These are phyloP conservation scores for Pristionchus pacificus DNA, from an alignment of 1,140 invertebrate genomes.

Conservation along the genomic window DNA sequence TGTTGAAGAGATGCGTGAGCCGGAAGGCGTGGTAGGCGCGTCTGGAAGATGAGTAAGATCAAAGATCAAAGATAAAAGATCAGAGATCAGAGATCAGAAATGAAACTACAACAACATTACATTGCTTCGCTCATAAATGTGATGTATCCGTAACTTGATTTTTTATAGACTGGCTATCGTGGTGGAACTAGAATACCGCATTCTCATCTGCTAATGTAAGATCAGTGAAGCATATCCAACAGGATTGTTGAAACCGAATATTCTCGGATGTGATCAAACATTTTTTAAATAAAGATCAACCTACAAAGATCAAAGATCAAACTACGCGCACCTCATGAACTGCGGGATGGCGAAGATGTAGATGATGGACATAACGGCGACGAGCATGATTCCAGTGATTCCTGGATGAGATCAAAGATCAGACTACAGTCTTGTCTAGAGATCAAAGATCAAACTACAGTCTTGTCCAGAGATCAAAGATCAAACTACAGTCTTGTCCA, in stretches of 20 bases:
- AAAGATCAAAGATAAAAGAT: neutral
- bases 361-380: slow-evolving; percentile 80
- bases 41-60: slow-evolving; percentile 5
- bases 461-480: too few species aligned
- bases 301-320: slow-evolving; percentile 27
- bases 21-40: slow-evolving; percentile 84
- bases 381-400: slow-evolving; percentile 86
- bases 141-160: neutral
- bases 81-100: too few species aligned
- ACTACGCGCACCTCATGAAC: slow-evolving; percentile 77
- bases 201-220: too few species aligned
- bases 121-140: too few species aligned
- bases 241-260: too few species aligned
- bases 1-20: slow-evolving; percentile 89
- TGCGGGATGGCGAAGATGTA: slow-evolving; percentile 93
- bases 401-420: neutral
- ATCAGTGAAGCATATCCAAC: too few species aligned
- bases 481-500: too few species aligned
- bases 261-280: too few species aligned
- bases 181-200: neutral
- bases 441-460: too few species aligned
- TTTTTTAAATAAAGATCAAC: too few species aligned
- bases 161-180: neutral
- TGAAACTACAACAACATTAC: too few species aligned
- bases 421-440: too few species aligned